These are phyloP conservation scores for Drosophila mimica DNA, from an alignment of 2,888 invertebrate genomes.

Conservation along the genomic window DNA sequence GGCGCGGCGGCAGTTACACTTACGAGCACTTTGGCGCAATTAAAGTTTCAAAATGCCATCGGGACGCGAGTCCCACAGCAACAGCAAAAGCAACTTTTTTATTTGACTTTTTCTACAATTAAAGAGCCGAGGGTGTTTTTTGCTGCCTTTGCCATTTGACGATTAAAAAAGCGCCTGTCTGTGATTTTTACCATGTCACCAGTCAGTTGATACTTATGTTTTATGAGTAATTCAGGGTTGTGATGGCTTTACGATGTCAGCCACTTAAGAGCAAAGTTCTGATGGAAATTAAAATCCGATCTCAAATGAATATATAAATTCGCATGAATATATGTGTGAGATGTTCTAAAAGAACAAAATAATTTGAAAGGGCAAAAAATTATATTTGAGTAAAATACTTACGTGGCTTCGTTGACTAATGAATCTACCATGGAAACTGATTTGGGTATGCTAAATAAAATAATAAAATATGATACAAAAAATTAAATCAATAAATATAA, in stretches of 20 bases:
- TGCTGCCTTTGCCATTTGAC: conserved; percentile 35
- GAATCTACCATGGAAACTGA: conserved; percentile 78
- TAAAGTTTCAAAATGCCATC: conserved; percentile 62
- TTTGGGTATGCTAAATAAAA: conserved; percentile 65
- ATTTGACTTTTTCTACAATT: conserved; percentile 63
- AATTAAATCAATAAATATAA: conserved; percentile 24
- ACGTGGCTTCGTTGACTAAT: conserved; percentile 79
- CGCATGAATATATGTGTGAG: not conserved
- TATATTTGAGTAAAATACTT: conserved; percentile 60
- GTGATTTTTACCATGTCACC: conserved; percentile 12
- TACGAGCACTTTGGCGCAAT: conserved; percentile 58
- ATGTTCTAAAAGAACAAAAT: not conserved
- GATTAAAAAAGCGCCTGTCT: conserved; percentile 30
- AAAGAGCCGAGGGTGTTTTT: conserved; percentile 28
- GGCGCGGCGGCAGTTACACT: conserved; percentile 33
- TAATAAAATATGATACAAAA: conserved; percentile 35
- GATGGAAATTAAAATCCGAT: not conserved
- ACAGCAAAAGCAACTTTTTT: conserved; percentile 38
- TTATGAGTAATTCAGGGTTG: conserved; percentile 17
- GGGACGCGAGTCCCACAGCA: conserved; percentile 42
- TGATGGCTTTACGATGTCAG: conserved; percentile 17
- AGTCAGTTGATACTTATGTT: conserved; percentile 28
- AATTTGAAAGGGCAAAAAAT: not conserved
- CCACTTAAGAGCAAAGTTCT: conserved; percentile 13
- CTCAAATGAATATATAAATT: not conserved